These are phyloP conservation scores for Promerops cafer DNA, from an alignment of 2,113 vertebrate species.

Conservation along the genomic window DNA sequence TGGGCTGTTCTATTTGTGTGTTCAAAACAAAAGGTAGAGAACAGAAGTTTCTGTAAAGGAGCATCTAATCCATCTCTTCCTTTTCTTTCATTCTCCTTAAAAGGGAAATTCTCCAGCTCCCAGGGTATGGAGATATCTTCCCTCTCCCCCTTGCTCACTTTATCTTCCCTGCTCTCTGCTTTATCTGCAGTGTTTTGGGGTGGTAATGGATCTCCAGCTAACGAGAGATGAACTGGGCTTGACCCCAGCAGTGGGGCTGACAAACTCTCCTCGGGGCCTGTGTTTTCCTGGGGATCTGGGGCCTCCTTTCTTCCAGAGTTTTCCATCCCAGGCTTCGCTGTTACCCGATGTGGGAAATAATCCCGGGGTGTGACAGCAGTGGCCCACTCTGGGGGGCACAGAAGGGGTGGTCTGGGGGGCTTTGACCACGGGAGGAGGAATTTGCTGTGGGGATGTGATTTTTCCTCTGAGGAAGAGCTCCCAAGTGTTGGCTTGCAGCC, in stretches of 20 bases:
- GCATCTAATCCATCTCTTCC: not conserved
- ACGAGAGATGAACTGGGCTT: not conserved
- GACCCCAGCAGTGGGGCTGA: not conserved
- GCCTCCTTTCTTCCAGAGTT: not conserved
- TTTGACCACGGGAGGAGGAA: not conserved
- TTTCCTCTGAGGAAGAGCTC: not conserved
- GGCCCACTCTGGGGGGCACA: rapidly evolving
- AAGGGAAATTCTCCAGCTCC: not conserved
- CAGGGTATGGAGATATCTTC: not conserved
- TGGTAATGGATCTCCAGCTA: not conserved
- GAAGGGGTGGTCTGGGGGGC: rapidly evolving
- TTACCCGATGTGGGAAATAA: rapidly evolving
- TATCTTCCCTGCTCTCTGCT: not conserved
- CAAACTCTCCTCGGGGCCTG: not conserved
- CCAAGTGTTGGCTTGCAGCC: rapidly evolving
- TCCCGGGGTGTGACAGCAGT: not conserved
- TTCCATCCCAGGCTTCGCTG: rapidly evolving
- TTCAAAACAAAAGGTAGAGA: not conserved
- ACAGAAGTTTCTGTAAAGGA: not conserved
- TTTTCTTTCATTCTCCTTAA: not conserved
- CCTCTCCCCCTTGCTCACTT: not conserved
- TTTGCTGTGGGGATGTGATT: not conserved
- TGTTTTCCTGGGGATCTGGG: not conserved
- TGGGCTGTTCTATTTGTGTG: not conserved
- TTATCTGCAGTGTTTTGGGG: not conserved